phyloP scores from a whole-genome alignment of 2,797 vertebrate genomes.

The Cheirogaleus major region DNA sequence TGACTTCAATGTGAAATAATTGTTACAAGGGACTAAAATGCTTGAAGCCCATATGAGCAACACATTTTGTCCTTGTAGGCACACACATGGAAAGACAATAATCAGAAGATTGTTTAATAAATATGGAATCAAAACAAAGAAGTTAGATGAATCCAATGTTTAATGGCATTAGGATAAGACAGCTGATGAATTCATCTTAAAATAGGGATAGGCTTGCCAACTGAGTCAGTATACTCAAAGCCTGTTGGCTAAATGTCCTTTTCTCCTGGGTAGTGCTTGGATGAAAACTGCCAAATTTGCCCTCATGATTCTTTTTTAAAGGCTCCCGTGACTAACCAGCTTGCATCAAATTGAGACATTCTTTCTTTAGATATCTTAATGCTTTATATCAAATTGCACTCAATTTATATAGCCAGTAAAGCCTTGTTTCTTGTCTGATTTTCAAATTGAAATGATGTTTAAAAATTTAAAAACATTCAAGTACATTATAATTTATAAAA shows the following conservation, averaged over 20 bases:
- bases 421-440: neutral
- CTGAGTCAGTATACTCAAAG: neutral
- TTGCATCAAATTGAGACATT: neutral
- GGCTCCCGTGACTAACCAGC: neutral
- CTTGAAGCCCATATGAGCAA: conserved; percentile 4
- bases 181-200: conserved; percentile 57
- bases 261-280: conserved; percentile 14
- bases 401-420: neutral
- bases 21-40: neutral
- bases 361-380: conserved; percentile 34
- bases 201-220: conserved; percentile 25
- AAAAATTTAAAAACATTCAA: neutral
- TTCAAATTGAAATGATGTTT: neutral
- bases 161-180: conserved; percentile 27
- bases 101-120: conserved; percentile 45
- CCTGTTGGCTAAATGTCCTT: conserved; percentile 17
- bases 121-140: conserved; percentile 52
- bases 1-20: conserved; percentile 58
- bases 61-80: conserved; percentile 16
- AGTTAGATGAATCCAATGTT: conserved; percentile 20
- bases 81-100: conserved; percentile 24
- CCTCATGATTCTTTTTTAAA: conserved; percentile 31
- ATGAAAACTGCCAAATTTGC: conserved; percentile 26
- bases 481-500: neutral
- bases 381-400: neutral